phyloP scores from a whole-genome alignment of 2,113 vertebrate species.

The Gallinago paraguaiae region DNA sequence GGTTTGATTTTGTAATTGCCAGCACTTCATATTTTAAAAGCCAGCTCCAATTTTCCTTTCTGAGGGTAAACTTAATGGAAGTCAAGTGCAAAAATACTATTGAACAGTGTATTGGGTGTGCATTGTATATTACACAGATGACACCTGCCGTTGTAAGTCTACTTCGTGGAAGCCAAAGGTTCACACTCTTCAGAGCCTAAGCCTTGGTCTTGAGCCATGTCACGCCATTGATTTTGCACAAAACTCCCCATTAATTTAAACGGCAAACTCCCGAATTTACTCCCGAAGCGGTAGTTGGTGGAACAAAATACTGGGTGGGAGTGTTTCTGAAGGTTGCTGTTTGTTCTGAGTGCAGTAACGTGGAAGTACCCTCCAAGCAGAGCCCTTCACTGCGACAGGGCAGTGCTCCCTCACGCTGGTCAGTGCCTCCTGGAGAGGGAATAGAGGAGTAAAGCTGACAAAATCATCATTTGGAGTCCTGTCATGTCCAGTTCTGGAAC shows the following conservation, averaged over 20 bases:
- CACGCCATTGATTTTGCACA: not conserved
- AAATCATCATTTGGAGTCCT: not conserved
- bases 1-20: not conserved
- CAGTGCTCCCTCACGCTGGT: fast-evolving
- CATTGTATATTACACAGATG: not conserved
- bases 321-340: not conserved
- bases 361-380: fast-evolving
- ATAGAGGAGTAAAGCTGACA: not conserved
- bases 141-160: not conserved
- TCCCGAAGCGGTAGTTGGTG: not conserved
- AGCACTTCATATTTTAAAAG: not conserved
- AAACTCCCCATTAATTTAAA: not conserved
- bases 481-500: not conserved
- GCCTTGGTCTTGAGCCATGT: not conserved
- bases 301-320: not conserved
- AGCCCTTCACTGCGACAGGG: not conserved
- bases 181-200: not conserved
- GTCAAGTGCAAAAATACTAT: not conserved
- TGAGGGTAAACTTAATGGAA: not conserved
- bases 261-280: not conserved
- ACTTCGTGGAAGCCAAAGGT: not conserved
- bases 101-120: not conserved
- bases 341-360: not conserved
- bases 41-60: not conserved
- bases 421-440: not conserved